These are phyloP conservation scores for Nanorana parkeri DNA, from an alignment of 2,113 vertebrate species.

Conservation along the genomic window DNA sequence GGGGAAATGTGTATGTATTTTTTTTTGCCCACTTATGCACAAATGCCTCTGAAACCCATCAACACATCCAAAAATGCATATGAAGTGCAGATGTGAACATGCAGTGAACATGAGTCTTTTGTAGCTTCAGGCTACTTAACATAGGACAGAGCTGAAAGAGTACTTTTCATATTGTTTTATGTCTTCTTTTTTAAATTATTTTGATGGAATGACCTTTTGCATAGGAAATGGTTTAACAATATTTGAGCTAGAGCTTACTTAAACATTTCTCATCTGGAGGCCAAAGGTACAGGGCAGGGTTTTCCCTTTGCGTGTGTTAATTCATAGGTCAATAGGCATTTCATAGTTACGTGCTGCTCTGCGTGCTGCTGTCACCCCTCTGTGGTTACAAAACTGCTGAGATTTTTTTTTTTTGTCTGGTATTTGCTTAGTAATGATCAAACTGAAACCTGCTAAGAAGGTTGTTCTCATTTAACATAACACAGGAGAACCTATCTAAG, in stretches of 20 bases:
- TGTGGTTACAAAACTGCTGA: slow-evolving; percentile 40
- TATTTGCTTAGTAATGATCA: slow-evolving; percentile 46
- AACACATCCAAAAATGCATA: too few species aligned
- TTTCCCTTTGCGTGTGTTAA: slow-evolving; percentile 1
- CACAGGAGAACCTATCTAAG: background rate
- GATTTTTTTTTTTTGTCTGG: slow-evolving; percentile 1
- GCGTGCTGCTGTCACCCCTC: slow-evolving; percentile 11
- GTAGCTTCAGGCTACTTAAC: too few species aligned
- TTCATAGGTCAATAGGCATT: slow-evolving; percentile 28
- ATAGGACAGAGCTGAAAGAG: too few species aligned
- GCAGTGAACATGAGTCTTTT: too few species aligned
- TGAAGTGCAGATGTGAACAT: too few species aligned
- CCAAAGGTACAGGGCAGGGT: slow-evolving; percentile 34
- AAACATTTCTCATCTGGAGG: slow-evolving; percentile 6
- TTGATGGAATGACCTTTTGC: too few species aligned
- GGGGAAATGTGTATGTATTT: too few species aligned
- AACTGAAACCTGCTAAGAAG: slow-evolving; percentile 23
- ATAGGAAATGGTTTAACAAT: background rate
- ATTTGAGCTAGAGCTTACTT: slow-evolving; percentile 3
- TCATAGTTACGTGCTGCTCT: slow-evolving; percentile 27
- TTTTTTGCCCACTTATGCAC: too few species aligned
- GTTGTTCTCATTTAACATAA: slow-evolving; percentile 20
- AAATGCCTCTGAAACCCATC: too few species aligned
- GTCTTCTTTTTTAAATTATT: too few species aligned
- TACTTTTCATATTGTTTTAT: too few species aligned